Conservation (phyloP, 2,888 invertebrate species). For the Dolichopus griseipennis region DNA sequence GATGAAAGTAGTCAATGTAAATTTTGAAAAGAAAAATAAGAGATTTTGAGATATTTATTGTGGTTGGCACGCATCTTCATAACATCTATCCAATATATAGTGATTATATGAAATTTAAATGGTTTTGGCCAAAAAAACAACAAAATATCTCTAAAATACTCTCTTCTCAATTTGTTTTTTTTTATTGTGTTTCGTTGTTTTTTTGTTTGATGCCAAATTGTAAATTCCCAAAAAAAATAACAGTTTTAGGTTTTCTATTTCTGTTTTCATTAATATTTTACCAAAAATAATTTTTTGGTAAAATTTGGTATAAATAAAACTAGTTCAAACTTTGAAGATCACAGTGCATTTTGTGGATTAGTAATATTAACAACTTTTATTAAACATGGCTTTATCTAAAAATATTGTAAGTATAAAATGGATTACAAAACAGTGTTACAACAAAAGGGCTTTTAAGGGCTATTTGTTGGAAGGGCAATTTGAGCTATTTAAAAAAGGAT, state of each 20-base stretch:
- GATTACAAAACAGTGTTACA: neutral
- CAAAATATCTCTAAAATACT: neutral
- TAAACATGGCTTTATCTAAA: neutral
- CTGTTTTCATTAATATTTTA: neutral
- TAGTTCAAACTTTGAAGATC: neutral
- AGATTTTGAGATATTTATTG: neutral
- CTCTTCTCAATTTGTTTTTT: neutral
- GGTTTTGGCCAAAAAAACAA: neutral
- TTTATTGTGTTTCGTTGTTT: neutral
- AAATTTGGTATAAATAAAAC: conserved; percentile 4
- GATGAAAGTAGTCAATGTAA: too few species aligned
- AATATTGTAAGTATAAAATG: neutral
- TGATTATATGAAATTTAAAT: neutral
- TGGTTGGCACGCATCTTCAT: neutral
- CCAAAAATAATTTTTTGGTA: too few species aligned
- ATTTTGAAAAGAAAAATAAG: too few species aligned
- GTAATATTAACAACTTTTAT: neutral
- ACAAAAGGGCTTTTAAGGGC: neutral
- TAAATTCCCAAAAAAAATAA: neutral
- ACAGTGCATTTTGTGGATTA: conserved; percentile 4
- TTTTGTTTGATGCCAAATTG: neutral
- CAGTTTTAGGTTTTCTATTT: neutral
- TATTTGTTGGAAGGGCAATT: too few species aligned
- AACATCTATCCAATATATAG: neutral
- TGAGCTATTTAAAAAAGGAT: too few species aligned